These are phyloP conservation scores for Buphagus erythrorhynchus DNA, from an alignment of 2,797 vertebrate genomes.

Conservation along the genomic window DNA sequence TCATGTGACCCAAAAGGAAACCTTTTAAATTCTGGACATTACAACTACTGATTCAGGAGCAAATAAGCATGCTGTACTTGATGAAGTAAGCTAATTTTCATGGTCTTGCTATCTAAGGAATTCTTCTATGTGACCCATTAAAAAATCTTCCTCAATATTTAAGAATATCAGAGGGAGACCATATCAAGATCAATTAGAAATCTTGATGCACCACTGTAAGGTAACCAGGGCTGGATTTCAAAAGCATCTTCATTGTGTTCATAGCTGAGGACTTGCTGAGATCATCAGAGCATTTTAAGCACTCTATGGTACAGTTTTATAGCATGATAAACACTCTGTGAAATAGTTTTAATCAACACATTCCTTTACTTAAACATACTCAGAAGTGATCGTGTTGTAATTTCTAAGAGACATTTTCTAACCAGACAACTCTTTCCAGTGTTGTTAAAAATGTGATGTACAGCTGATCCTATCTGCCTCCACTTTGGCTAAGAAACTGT, in stretches of 20 bases:
- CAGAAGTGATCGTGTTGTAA: rapidly evolving
- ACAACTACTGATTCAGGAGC: neutral
- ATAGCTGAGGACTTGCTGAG: neutral
- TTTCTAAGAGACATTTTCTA: neutral
- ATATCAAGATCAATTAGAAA: neutral
- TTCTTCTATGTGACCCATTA: neutral
- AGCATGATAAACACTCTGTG: neutral
- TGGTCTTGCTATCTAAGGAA: neutral
- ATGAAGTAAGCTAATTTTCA: neutral
- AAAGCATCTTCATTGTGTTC: neutral
- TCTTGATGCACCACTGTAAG: rapidly evolving
- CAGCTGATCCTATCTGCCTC: neutral
- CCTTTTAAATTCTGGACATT: neutral
- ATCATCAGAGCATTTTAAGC: neutral
- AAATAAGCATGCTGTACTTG: neutral
- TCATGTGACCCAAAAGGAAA: neutral
- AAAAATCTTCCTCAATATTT: neutral
- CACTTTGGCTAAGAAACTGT: neutral
- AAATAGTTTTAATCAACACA: neutral
- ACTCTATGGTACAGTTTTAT: neutral
- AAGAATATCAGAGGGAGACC: neutral
- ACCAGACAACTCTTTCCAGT: neutral
- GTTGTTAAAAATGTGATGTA: neutral
- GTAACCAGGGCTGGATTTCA: neutral
- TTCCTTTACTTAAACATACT: neutral